Conservation (phyloP, 2,888 invertebrate species). For the Pinctada fucata region DNA sequence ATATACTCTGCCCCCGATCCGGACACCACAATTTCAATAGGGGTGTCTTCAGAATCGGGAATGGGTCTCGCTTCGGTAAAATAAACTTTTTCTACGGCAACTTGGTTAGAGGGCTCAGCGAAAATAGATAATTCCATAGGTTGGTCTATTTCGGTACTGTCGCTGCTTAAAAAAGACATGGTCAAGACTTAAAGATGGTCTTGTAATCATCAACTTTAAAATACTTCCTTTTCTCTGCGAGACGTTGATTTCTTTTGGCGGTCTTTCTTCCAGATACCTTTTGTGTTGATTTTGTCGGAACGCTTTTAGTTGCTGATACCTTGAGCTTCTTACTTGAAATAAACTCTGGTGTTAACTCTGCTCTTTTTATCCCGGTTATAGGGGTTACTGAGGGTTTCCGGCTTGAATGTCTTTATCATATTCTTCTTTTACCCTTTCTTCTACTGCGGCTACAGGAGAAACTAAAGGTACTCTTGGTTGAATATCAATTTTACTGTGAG, state of each 20-base stretch:
- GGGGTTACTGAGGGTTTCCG: background rate
- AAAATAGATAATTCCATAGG: slow-evolving; percentile 27
- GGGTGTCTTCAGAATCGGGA: too few relatives aligned
- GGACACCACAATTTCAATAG: too few relatives aligned
- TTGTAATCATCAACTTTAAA: slow-evolving; percentile 20
- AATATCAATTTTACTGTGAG: too few relatives aligned
- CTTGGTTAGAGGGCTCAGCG: slow-evolving; percentile 20
- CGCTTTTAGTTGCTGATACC: too few relatives aligned
- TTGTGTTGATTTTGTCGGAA: too few relatives aligned
- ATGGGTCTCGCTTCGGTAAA: slow-evolving; percentile 31
- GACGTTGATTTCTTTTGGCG: background rate
- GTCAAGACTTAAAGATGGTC: slow-evolving; percentile 10
- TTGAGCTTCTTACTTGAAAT: too few relatives aligned
- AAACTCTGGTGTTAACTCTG: background rate
- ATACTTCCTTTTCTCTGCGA: background rate
- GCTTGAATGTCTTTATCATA: slow-evolving; percentile 1
- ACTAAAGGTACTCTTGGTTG: too few relatives aligned
- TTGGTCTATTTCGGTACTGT: slow-evolving; percentile 18
- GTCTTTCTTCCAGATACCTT: background rate
- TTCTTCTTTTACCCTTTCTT: slow-evolving; percentile 7
- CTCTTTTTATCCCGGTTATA: background rate
- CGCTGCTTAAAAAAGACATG: slow-evolving; percentile 27
- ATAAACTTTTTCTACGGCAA: too few relatives aligned
- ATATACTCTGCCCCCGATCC: too few relatives aligned
- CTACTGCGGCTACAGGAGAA: slow-evolving; percentile 6